A percentile compares a stretch with the other conserved stretches of the same genome.
Conservation (phyloP, 92 coral and sea anemone species). For the Zoanthus sociatus region DNA sequence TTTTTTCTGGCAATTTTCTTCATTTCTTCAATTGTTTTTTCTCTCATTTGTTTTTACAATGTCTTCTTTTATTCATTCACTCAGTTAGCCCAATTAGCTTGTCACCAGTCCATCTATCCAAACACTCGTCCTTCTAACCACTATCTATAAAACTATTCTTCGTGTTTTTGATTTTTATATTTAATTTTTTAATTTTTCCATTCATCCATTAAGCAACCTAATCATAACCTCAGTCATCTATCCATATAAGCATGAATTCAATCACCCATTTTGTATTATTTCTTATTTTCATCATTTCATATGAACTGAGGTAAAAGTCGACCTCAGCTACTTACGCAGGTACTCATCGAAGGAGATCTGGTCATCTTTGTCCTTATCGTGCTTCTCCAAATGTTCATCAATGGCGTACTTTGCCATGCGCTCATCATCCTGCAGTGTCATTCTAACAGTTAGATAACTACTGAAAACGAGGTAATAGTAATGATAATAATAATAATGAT, state of each 20-base stretch:
- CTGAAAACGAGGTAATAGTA: too few relatives aligned
- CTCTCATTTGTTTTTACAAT: not conserved
- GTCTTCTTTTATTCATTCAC: not conserved
- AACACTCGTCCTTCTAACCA: not conserved
- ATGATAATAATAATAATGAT: too few relatives aligned
- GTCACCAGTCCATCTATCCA: too few relatives aligned
- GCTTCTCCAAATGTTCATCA: slow-evolving; percentile 83
- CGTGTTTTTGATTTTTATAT: too few relatives aligned
- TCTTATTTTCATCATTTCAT: not conserved
- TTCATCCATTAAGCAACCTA: not conserved
- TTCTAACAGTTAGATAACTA: too few relatives aligned
- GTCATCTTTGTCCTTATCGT: slow-evolving; percentile 94
- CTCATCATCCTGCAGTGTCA: slow-evolving; percentile 70
- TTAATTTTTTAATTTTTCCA: not conserved
- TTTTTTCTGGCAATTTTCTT: not conserved
- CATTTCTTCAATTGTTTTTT: not conserved
- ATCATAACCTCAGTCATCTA: not conserved
- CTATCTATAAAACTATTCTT: not conserved
- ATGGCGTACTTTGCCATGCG: slow-evolving; percentile 82
- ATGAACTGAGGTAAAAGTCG: not conserved
- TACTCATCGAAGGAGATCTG: slow-evolving; percentile 89
- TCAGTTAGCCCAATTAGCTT: not conserved
- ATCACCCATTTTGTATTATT: not conserved
- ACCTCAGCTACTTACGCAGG: slow-evolving; percentile 60
- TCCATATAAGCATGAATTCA: not conserved